Conservation (phyloP, 2,113 vertebrate species). For the Vidua macroura region DNA sequence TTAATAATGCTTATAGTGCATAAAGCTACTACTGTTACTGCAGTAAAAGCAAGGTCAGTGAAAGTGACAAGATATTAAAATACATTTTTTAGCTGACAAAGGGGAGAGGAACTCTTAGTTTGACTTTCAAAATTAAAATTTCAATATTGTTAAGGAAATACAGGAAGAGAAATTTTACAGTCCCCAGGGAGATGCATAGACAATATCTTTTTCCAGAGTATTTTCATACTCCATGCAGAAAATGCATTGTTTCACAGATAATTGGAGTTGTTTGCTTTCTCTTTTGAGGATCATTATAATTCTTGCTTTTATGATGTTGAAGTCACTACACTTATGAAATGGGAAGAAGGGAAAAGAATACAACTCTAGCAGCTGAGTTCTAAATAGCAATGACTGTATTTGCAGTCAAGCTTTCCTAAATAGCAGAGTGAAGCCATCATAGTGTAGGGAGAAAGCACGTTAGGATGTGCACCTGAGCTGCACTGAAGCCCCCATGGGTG, state of each 20-base stretch:
- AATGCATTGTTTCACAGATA: neutral
- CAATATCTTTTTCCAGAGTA: neutral
- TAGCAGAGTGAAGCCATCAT: neutral
- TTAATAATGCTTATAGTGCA: neutral
- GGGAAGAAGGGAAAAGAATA: neutral
- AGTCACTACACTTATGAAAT: neutral
- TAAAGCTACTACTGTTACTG: neutral
- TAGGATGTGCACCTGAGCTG: neutral
- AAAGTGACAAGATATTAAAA: neutral
- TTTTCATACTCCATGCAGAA: neutral
- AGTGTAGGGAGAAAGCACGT: neutral
- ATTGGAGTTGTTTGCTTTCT: neutral
- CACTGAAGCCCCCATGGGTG: neutral
- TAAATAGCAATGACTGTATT: neutral
- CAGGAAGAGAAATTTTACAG: neutral
- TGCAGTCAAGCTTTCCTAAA: neutral
- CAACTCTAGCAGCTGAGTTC: neutral
- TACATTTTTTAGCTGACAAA: neutral
- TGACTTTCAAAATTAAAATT: constrained; percentile 12
- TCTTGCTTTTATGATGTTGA: neutral
- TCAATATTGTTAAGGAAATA: neutral
- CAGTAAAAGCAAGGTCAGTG: neutral
- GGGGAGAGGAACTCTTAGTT: neutral
- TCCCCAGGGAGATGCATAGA: neutral
- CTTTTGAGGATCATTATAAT: neutral